These are phyloP conservation scores for Cataglyphis cursor DNA, from an alignment of 2,888 invertebrate species.

Conservation along the genomic window DNA sequence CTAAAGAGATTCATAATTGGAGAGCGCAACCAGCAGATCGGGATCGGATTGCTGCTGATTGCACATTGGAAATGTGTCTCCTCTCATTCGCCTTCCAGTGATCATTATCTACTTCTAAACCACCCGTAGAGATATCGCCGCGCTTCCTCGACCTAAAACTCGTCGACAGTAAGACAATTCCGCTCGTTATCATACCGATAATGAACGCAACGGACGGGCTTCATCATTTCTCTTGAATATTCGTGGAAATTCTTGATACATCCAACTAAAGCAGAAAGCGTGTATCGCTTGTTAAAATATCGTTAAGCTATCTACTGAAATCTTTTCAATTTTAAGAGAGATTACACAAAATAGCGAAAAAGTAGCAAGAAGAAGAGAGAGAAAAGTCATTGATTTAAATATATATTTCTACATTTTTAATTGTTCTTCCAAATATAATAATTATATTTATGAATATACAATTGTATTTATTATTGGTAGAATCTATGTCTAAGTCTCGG, in stretches of 20 bases:
- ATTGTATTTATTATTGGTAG: conserved; percentile 8
- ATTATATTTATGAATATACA: neutral
- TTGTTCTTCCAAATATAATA: neutral
- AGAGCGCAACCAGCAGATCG: neutral
- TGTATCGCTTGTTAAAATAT: neutral
- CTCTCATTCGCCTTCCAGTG: neutral
- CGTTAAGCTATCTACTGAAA: neutral
- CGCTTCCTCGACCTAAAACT: neutral
- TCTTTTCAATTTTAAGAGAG: neutral
- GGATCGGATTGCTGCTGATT: neutral
- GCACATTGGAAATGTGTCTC: neutral
- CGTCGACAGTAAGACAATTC: conserved; percentile 64
- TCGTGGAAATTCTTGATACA: neutral
- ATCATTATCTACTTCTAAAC: conserved; percentile 43
- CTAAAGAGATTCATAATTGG: conserved; percentile 21
- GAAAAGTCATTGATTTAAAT: neutral
- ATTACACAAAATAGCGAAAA: neutral
- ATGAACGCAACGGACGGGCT: conserved; percentile 48
- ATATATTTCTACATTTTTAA: neutral
- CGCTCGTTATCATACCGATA: conserved; percentile 62
- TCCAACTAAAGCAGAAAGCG: neutral
- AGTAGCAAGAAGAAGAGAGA: neutral
- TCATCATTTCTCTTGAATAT: conserved; percentile 40
- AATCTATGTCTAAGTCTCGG: neutral
- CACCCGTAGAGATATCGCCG: conserved; percentile 20